phyloP scores from a whole-genome alignment of 1,140 invertebrate species.

The Leguminivora glycinivorella region DNA sequence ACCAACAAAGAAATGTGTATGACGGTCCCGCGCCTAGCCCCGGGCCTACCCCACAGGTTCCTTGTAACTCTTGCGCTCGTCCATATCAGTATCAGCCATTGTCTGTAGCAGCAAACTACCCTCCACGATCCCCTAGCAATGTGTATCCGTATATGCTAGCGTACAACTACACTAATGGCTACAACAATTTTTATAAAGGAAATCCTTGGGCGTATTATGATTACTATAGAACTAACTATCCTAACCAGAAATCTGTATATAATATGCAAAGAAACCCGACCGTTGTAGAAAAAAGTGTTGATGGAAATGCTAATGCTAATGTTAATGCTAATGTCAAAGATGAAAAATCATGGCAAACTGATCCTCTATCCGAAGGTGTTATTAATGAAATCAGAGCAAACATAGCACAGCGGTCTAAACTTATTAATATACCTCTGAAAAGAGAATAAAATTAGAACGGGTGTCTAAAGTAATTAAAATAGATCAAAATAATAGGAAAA shows the following conservation, averaged over 20 bases:
- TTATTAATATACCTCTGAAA: slow-evolving; percentile 50
- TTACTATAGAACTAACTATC: slow-evolving; percentile 33
- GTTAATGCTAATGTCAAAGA: slow-evolving; percentile 28
- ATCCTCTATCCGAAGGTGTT: slow-evolving; percentile 46
- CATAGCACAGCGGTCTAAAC: slow-evolving; percentile 48
- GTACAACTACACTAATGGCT: slow-evolving; percentile 46
- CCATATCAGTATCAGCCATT: background rate
- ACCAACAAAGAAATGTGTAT: background rate
- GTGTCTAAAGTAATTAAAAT: slow-evolving; percentile 60
- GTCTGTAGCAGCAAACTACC: background rate
- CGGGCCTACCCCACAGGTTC: slow-evolving; percentile 1
- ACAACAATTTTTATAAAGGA: slow-evolving; percentile 45
- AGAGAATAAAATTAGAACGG: slow-evolving; percentile 60
- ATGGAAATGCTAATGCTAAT: background rate
- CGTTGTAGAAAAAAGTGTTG: background rate
- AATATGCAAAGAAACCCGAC: background rate
- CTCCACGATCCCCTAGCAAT: slow-evolving; percentile 29
- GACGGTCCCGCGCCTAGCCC: too few species aligned
- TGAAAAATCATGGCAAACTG: slow-evolving; percentile 52
- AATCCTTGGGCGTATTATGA: slow-evolving; percentile 49
- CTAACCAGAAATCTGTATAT: background rate
- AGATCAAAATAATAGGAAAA: slow-evolving; percentile 52
- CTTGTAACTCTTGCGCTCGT: background rate
- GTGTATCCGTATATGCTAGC: slow-evolving; percentile 54
- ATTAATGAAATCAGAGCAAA: slow-evolving; percentile 62